phyloP scores from a whole-genome alignment of 2,113 vertebrate genomes.

The Pristiophorus japonicus region DNA sequence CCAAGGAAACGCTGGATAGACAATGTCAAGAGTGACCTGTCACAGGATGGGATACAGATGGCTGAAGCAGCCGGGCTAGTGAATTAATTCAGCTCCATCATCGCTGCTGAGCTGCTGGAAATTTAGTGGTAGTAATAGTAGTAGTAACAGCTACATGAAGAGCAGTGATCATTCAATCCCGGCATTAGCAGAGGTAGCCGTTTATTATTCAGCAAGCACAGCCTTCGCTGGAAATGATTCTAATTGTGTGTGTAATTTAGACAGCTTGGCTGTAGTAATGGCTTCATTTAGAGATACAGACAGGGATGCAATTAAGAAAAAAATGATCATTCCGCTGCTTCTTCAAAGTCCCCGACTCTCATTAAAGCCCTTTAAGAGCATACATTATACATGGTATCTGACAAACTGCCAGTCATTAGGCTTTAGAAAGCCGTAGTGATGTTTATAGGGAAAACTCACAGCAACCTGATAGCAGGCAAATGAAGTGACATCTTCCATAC shows the following conservation, averaged over 20 bases:
- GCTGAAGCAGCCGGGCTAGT: background rate
- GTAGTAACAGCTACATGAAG: background rate
- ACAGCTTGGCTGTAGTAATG: constrained; percentile 32
- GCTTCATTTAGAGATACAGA: constrained; percentile 16
- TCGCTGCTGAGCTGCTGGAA: background rate
- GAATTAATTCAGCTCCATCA: background rate
- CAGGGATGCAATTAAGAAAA: constrained; percentile 23
- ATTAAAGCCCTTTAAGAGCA: constrained; percentile 14
- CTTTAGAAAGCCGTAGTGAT: background rate
- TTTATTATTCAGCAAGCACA: constrained; percentile 17
- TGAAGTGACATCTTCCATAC: background rate
- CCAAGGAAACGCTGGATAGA: background rate
- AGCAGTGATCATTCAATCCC: background rate
- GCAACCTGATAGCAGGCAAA: background rate
- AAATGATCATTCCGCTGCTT: constrained; percentile 15
- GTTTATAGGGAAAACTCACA: background rate
- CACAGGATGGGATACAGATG: background rate
- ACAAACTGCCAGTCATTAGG: background rate
- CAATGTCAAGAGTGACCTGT: background rate
- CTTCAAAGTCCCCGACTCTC: constrained; percentile 21
- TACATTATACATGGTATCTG: constrained; percentile 30
- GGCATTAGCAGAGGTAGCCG: background rate
- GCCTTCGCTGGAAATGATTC: constrained; percentile 6
- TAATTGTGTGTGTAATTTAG: constrained; percentile 28
- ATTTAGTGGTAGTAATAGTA: background rate